Percentiles rank a stretch among this genome's conserved stretches.
These are phyloP conservation scores for Saguinus oedipus DNA, from an alignment of 2,797 vertebrate genomes.

Conservation along the genomic window DNA sequence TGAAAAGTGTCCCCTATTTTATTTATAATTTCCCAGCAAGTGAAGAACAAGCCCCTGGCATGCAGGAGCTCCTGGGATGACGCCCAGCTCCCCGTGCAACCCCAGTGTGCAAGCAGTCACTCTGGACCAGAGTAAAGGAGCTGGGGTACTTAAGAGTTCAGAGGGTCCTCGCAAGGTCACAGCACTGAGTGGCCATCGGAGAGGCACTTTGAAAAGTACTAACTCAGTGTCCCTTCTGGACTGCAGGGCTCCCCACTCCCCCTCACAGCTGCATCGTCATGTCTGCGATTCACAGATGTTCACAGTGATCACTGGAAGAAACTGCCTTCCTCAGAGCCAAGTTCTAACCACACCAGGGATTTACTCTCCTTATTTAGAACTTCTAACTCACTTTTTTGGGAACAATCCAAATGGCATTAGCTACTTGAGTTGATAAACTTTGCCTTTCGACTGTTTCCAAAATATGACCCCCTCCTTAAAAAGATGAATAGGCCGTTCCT, in stretches of 20 bases:
- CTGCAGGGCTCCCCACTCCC: not conserved
- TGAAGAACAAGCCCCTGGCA: not conserved
- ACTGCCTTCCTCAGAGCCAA: not conserved
- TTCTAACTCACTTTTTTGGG: not conserved
- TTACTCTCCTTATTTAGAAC: not conserved
- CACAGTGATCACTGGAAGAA: not conserved
- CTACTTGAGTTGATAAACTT: not conserved
- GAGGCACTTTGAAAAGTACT: too few relatives aligned
- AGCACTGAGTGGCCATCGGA: not conserved
- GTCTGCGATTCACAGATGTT: not conserved
- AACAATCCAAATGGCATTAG: not conserved
- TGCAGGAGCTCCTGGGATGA: not conserved
- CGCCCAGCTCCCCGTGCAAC: not conserved
- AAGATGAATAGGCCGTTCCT: not conserved
- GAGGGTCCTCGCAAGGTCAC: not conserved
- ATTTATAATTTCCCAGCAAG: not conserved
- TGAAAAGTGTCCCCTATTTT: not conserved
- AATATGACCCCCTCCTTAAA: not conserved
- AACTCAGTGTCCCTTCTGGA: fast-evolving
- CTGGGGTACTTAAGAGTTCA: not conserved
- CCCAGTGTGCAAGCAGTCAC: not conserved
- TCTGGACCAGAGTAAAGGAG: not conserved
- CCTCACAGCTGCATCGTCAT: not conserved
- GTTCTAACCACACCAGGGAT: not conserved
- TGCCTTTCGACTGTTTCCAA: not conserved